Evolutionary conservation across 2,797 vertebrate genomes (phyloP).

Genomic region (Girardinus metallicus): DNA sequence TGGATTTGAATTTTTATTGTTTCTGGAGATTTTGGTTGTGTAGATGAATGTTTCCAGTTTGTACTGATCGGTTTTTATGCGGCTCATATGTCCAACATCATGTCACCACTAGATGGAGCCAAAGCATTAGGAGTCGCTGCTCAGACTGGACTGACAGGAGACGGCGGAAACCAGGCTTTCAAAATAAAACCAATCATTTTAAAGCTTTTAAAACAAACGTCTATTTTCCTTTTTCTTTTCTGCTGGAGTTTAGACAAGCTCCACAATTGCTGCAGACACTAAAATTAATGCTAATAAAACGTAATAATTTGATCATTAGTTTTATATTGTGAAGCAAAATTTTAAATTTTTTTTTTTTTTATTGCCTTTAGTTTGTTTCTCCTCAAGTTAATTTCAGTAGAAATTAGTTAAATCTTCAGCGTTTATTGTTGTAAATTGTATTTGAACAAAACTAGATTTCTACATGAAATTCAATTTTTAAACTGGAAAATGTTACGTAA

Average conservation of each 20-base stretch:
- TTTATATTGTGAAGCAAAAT: neutral
- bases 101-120: constrained; percentile 60
- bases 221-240: neutral
- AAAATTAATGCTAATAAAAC: no score
- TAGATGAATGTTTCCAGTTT: neutral
- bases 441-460: neutral
- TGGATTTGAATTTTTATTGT: neutral
- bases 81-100: constrained; percentile 32
- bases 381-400: neutral
- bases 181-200: neutral
- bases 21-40: neutral
- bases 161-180: neutral
- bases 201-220: neutral
- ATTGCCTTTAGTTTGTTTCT: neutral
- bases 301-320: neutral
- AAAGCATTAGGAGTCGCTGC: constrained; percentile 18
- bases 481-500: neutral
- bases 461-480: neutral
- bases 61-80: neutral
- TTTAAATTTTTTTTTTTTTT: no score
- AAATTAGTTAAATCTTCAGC: neutral
- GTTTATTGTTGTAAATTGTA: neutral
- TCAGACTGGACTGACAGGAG: neutral
- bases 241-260: neutral
- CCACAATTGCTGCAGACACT: neutral